These are phyloP conservation scores for Rhinella marina DNA, from an alignment of 2,797 vertebrate genomes.

Conservation along the genomic window DNA sequence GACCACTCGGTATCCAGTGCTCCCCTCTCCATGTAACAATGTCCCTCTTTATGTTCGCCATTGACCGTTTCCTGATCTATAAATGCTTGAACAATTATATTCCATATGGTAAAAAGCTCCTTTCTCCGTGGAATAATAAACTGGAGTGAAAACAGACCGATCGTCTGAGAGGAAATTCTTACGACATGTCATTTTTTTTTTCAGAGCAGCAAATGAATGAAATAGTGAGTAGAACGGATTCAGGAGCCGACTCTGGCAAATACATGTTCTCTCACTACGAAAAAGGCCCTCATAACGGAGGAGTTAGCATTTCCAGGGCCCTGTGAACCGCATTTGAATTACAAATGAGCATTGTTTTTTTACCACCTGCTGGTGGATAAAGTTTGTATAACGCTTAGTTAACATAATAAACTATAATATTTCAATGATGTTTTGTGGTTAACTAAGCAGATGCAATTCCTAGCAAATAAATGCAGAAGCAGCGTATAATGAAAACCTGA, in stretches of 20 bases:
- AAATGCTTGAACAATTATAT: slow-evolving; percentile 60
- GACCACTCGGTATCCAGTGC: neutral
- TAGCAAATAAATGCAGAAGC: neutral
- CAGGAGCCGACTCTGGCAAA: slow-evolving; percentile 52
- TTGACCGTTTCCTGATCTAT: slow-evolving; percentile 63
- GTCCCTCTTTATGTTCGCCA: slow-evolving; percentile 53
- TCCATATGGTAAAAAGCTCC: slow-evolving; percentile 61
- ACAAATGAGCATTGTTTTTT: neutral
- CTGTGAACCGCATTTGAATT: slow-evolving; percentile 20
- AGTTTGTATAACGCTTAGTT: neutral
- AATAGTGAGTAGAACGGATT: slow-evolving; percentile 13
- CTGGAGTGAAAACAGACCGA: slow-evolving; percentile 62
- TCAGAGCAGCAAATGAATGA: slow-evolving; percentile 64
- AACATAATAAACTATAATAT: slow-evolving; percentile 16
- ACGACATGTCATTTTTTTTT: slow-evolving; percentile 43
- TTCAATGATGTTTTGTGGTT: slow-evolving; percentile 18
- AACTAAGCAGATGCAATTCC: neutral
- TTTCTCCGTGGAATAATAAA: slow-evolving; percentile 68
- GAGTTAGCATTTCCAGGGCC: neutral
- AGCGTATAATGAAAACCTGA: neutral
- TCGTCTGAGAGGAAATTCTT: slow-evolving; percentile 61
- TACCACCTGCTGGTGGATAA: slow-evolving; percentile 13
- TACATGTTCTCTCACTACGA: slow-evolving; percentile 22
- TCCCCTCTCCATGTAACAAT: slow-evolving; percentile 46
- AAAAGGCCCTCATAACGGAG: neutral